Base-by-base conservation (phyloP, 1,140 invertebrate species). In the Cotesia glomerata region DNA sequence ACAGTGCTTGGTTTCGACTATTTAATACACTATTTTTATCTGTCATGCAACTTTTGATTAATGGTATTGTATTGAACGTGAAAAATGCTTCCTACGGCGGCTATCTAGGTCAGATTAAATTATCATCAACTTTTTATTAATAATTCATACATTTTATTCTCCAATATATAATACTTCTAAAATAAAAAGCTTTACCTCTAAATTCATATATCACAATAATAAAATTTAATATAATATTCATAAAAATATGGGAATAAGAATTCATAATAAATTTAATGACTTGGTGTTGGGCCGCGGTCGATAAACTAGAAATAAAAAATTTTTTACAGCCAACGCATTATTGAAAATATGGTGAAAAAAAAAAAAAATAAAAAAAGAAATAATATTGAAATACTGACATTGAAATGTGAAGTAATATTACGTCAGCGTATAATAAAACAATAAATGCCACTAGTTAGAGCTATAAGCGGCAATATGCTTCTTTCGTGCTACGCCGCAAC, bases 361-460 rank as follows among this genome's bases (percentile, higher is more conserved):
- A 8, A 13, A 26, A 61, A 18, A 26, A 9, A 13, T 3, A 34
- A 61, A 26, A 26, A 61, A 61, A 26, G 32, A 8, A 13, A 61
- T 26, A 61, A 61, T 62, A 34, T 34, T 45, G 39, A 45, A 45
- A 45, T 45, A 45, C 39, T 45, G 39, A 9, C 36, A 36, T n/a
- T 13, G n/a, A 39, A 14, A 9, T 39, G 62, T 45, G 36, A 64
- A 64, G 7, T 39, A 64, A 64, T 64, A 36, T 64, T 36, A 39
- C 39, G 39, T 45, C 77, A 76, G 76, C 76, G 79, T 74, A 78
- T 79, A 79, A 81, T 82, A 82, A 81, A 82, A 75, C 74, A 77
- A 80, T 78, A 78, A 82, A 80, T 77, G 78, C 77, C 71, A 64
- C 36, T 35, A 18, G 62, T 64, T 64, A 64, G 39, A 64, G 35